Evolutionary conservation across 2,113 vertebrate genomes (phyloP), one percentile per base, ranked within the genome.

Genomic region (Micronycteris hirsuta): DNA sequence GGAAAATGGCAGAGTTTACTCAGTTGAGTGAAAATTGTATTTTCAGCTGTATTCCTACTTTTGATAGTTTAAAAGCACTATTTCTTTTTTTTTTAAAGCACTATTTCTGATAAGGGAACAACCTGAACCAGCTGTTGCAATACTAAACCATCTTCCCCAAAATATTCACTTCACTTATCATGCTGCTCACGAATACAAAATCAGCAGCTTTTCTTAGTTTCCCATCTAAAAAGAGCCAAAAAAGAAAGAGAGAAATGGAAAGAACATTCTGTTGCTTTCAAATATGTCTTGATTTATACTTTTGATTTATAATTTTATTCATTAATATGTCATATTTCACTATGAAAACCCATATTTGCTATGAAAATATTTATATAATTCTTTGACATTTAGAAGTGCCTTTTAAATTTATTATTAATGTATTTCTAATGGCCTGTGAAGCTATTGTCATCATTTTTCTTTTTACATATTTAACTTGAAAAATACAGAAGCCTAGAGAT

Each of bases 81-180:
- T 95, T 97, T 97, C 81, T 95, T n/a, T n/a, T n/a, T n/a, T n/a
- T 84, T 74, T 86, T 76, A 78, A 82, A 96, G 67, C 73, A 86
- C 87, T 95, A 90, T 95, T 97, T 97, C 81, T 95, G 94, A 97
- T 95, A 95, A 94, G 89, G 89, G 31, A 96, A 95, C 63, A 95
- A 77, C 73, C 49, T 97, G 84, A 97, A 93, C 80, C 94, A 98
- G 95, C 76, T 95, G 71, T 73, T 13, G 43, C 73, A 96, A 94
- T 94, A 85, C 38, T 95, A 94, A 94, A 76, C 76, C 49, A 87
- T 95, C 36, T 19, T 94, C 36, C 78, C 86, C 22, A 91, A 96
- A 97, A 91, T 97, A 97, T 94, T 95, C 85, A 76, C 45, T 94
- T 96, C 49, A 58, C 65, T 96, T 96, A 85, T 87, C 89, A 76